Evolutionary conservation across 2,797 vertebrate species (phyloP).

Genomic region (Pseudocheirus occidentalis): DNA sequence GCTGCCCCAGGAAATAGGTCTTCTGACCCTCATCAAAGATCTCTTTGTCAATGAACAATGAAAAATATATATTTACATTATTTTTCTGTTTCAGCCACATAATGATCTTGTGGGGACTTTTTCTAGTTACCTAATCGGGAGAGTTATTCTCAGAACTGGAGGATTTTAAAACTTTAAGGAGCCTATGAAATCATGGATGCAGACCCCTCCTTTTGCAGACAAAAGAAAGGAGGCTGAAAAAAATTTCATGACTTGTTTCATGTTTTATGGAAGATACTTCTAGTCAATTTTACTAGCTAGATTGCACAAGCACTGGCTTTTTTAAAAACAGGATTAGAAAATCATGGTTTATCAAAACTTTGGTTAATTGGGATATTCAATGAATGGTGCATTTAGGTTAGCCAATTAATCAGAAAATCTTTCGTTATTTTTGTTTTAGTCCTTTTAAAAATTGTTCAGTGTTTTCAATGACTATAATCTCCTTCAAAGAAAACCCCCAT

Average conservation of each 20-base stretch:
- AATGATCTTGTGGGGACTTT: background rate
- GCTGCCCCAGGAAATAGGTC: background rate
- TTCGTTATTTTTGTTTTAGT: background rate
- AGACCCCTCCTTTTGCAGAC: background rate
- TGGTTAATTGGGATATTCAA: background rate
- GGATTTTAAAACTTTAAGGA: background rate
- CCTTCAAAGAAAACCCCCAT: no score
- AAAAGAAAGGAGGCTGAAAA: background rate
- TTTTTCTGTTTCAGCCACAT: background rate
- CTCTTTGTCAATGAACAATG: background rate
- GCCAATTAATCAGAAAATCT: background rate
- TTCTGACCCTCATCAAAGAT: background rate
- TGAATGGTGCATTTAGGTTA: background rate
- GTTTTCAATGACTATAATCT: no score
- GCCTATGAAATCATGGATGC: background rate
- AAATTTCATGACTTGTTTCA: background rate
- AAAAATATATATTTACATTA: background rate
- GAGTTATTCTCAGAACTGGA: background rate
- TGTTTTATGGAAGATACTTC: background rate
- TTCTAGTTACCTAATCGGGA: background rate
- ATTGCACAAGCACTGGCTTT: background rate
- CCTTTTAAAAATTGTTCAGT: background rate
- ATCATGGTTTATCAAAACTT: background rate
- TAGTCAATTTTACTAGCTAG: background rate
- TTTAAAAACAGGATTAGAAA: background rate